phyloP scores from a whole-genome alignment of 2,113 vertebrate species.

The Macquaria ambigua region DNA sequence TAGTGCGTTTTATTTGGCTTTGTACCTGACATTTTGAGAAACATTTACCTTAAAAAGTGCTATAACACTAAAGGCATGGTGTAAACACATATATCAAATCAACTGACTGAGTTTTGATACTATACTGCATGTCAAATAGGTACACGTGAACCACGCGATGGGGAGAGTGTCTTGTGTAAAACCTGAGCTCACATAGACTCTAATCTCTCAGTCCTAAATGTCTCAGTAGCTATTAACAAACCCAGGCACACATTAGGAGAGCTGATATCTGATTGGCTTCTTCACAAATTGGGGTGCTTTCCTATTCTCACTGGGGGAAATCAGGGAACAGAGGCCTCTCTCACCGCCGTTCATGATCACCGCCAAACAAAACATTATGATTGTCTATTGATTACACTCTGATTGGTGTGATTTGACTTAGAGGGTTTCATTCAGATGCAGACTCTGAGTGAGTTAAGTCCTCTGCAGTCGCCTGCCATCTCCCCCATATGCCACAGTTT shows the following conservation, averaged over 20 bases:
- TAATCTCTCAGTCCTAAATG: conserved; percentile 9
- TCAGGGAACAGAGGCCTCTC: conserved; percentile 7
- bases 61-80: neutral
- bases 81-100: neutral
- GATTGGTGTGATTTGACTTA: conserved; percentile 50
- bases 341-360: conserved; percentile 13
- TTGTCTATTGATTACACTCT: conserved; percentile 46
- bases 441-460: conserved; percentile 41
- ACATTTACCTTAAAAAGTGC: neutral
- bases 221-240: conserved; percentile 22
- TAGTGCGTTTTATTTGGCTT: neutral
- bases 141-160: neutral
- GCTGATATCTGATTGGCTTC: conserved; percentile 35
- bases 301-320: conserved; percentile 29
- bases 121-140: neutral
- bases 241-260: conserved; percentile 2
- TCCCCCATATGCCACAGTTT: conserved; percentile 66
- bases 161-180: neutral
- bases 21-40: neutral
- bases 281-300: conserved; percentile 27
- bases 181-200: neutral
- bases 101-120: neutral
- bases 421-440: conserved; percentile 50
- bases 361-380: conserved; percentile 35
- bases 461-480: conserved; percentile 39